These are phyloP conservation scores for Carassius gibelio DNA, from an alignment of 2,113 vertebrate species.

Conservation along the genomic window DNA sequence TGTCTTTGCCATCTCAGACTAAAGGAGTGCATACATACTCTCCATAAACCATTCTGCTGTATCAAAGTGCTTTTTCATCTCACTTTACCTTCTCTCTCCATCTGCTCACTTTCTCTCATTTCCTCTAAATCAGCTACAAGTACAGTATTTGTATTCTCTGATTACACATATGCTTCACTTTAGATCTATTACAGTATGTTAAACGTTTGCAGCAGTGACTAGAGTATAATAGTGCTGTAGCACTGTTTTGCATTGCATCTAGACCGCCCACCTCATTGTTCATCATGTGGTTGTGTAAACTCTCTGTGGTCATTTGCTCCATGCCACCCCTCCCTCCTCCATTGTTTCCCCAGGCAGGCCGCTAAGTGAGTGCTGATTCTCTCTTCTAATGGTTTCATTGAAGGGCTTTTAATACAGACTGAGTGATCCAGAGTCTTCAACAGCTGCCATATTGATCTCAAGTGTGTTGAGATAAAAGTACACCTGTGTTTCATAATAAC, in stretches of 20 bases:
- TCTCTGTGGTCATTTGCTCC: constrained; percentile 3
- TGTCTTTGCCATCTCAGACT: neutral
- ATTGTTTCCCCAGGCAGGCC: neutral
- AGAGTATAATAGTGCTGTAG: neutral
- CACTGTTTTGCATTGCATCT: neutral
- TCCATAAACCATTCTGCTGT: neutral
- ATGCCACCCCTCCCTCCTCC: neutral
- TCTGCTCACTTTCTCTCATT: constrained; percentile 20
- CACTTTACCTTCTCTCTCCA: constrained; percentile 16
- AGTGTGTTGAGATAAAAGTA: constrained; percentile 40
- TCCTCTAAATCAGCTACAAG: constrained; percentile 27
- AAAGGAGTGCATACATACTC: constrained; percentile 1
- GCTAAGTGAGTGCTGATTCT: constrained; percentile 23
- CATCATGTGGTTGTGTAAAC: neutral
- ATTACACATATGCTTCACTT: constrained; percentile 6
- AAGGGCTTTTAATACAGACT: constrained; percentile 39
- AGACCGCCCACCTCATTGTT: neutral
- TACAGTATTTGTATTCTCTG: neutral
- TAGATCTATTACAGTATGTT: neutral
- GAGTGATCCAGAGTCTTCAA: constrained; percentile 29
- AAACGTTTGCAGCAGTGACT: neutral
- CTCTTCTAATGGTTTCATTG: constrained; percentile 41
- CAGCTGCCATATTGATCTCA: constrained; percentile 16
- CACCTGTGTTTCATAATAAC: constrained; percentile 22
- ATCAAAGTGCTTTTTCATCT: neutral